These are phyloP conservation scores for Siniperca chuatsi DNA, from an alignment of 2,113 vertebrate species.

Conservation along the genomic window DNA sequence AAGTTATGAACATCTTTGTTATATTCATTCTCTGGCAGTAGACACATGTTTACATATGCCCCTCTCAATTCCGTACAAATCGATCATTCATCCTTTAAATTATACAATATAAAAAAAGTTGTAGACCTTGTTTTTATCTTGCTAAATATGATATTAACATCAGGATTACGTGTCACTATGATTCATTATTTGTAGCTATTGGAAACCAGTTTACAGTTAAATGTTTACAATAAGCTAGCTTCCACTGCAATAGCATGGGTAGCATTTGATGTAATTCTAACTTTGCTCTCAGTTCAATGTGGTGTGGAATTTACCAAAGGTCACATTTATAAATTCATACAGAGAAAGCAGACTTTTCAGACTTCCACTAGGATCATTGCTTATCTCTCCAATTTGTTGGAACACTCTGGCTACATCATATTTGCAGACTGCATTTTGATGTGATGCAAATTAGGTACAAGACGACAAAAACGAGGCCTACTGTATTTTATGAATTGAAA, in stretches of 20 bases:
- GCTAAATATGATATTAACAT: not conserved
- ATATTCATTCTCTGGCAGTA: not conserved
- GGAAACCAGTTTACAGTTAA: not conserved
- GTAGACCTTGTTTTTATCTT: conserved; percentile 1
- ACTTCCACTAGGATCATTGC: not conserved
- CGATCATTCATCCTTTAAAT: not conserved
- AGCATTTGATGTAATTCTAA: not conserved
- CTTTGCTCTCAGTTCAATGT: not conserved
- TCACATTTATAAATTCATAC: not conserved
- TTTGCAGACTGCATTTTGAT: not conserved
- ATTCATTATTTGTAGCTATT: not conserved
- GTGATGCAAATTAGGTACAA: not conserved
- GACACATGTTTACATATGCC: not conserved
- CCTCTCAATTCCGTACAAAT: not conserved
- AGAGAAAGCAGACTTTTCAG: not conserved
- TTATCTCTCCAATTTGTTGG: not conserved
- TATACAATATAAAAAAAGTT: too few relatives aligned
- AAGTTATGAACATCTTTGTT: not conserved
- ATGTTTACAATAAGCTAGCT: not conserved
- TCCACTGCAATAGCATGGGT: not conserved
- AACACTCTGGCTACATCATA: not conserved
- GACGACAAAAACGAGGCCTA: not conserved
- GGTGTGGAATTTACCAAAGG: not conserved
- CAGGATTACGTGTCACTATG: not conserved
- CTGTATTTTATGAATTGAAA: not conserved